A percentile compares a stretch with the other conserved stretches of the same genome.
phyloP scores from a whole-genome alignment of 2,113 vertebrate species.

The Lasiurus borealis region DNA sequence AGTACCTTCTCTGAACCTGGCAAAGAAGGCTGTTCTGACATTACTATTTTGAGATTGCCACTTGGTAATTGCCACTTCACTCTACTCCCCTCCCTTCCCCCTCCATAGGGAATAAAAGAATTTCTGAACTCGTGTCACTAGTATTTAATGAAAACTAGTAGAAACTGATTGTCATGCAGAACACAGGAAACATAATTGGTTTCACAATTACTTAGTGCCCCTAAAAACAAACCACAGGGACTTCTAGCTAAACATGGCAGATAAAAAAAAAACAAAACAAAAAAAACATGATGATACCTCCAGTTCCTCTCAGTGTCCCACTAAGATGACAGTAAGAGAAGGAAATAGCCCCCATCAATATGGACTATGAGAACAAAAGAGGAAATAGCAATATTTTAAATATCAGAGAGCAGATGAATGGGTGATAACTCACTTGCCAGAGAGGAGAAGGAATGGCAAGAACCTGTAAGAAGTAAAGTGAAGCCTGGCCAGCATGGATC shows the following conservation, averaged over 20 bases:
- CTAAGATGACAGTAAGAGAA: background rate
- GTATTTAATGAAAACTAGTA: constrained; percentile 57
- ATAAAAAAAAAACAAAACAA: background rate
- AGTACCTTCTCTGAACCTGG: background rate
- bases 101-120: constrained; percentile 48
- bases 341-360: background rate
- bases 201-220: background rate
- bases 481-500: background rate
- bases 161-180: constrained; percentile 24
- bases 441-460: background rate
- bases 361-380: background rate
- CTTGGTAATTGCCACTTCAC: background rate
- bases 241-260: constrained; percentile 25
- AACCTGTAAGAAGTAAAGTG: background rate
- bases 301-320: background rate
- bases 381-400: background rate
- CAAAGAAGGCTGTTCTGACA: background rate
- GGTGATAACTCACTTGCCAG: background rate
- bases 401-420: background rate
- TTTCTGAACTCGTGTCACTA: constrained; percentile 41
- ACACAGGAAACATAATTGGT: constrained; percentile 35
- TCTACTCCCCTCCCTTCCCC: background rate
- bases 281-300: background rate
- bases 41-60: constrained; percentile 43
- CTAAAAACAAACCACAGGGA: constrained; percentile 18